Base-by-base conservation (phyloP, 2,113 vertebrate genomes). In the Lagopus leucura region DNA sequence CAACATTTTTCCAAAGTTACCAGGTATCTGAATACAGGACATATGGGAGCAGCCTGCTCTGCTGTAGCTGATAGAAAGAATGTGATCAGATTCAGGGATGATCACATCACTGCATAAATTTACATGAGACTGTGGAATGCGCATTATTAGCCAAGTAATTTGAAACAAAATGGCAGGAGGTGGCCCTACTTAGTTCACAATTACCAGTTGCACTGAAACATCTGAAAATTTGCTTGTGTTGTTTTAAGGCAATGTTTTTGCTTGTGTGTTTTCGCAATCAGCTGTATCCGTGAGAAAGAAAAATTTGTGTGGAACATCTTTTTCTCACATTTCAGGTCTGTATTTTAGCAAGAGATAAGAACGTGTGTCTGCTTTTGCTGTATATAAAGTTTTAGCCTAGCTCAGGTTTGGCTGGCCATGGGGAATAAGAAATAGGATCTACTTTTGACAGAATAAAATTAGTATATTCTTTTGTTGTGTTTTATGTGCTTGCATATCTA, bases 401-500 rank as follows among this genome's bases (percentile, higher is more conserved):
- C 30, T 94, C 22, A 74, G 11, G 16, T 86, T 94, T 86, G 17
- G 18, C 48, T 84, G 64, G 36, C 79, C 81, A 54, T 91, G 65
- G 84, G 86, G 83, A 94, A 91, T 86, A 74, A 82, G 73, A 79
- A 95, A 83, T 57, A 84, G 34, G 17, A 82, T 84, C 78, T 89
- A 48, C 38, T 93, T 93, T 91, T 94, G 90, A 79, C 86, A 96
- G 57, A 36, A 50, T 50, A 89, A 96, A 88, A 96, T 95, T 93
- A 95, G 61, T 12, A n/a, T 61, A 20, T 88, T 94, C 72, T 81
- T 92, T 89, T 81, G 38, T 88, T 75, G 28, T 79, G 16, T 10
- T 83, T 55, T 78, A 6, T 89, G 50, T 89, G 65, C 74, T 87
- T 78, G 67, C 61, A 80, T 95, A 86, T 84, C 93, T 90, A 79